Evolutionary conservation across 2,113 vertebrate species (phyloP).

Genomic region (Podarcis raffonei): DNA sequence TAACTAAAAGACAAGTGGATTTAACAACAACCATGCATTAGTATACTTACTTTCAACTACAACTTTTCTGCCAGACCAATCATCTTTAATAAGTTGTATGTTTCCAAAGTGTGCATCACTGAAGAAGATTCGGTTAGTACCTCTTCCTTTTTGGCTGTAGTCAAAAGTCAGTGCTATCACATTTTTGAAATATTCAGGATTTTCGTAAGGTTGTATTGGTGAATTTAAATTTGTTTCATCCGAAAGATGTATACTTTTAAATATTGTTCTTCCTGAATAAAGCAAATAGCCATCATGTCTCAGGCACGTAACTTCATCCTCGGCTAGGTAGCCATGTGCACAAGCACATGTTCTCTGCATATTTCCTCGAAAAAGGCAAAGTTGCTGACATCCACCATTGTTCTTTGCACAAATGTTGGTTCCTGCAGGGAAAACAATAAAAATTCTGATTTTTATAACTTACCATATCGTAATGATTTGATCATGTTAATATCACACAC

Average conservation of each 20-base stretch:
- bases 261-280: conserved; percentile 93
- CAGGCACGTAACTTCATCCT: conserved; percentile 87
- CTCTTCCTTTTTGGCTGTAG: conserved; percentile 83
- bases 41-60: conserved; percentile 92
- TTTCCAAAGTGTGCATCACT: conserved; percentile 97
- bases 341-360: conserved; percentile 89
- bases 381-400: conserved; percentile 94
- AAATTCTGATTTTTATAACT: neutral
- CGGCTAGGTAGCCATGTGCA: conserved; percentile 91
- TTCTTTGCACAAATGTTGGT: conserved; percentile 91
- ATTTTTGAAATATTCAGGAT: conserved; percentile 93
- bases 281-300: conserved; percentile 95
- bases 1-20: neutral
- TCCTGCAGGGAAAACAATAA: conserved; percentile 69
- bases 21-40: neutral
- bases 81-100: conserved; percentile 95
- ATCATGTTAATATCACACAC: rapidly evolving
- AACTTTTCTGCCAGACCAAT: conserved; percentile 89
- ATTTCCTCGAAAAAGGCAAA: conserved; percentile 92
- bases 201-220: conserved; percentile 92
- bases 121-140: conserved; percentile 94
- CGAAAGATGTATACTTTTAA: conserved; percentile 96
- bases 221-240: conserved; percentile 96
- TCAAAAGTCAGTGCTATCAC: conserved; percentile 92
- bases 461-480: neutral